Conservation (phyloP, 2,888 invertebrate species). For the Linnaemya tessellans region DNA sequence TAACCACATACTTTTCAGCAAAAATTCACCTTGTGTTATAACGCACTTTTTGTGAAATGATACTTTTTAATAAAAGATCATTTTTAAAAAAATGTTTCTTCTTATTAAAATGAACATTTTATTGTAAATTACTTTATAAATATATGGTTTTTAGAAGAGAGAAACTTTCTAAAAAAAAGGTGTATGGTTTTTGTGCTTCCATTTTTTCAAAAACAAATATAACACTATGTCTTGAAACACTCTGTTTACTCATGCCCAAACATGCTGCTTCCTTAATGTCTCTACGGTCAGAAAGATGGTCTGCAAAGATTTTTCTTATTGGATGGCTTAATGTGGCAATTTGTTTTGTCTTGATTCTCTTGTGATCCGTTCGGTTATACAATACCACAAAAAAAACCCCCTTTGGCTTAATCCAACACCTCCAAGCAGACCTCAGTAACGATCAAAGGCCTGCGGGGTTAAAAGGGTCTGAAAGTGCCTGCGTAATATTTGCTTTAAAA, state of each 20-base stretch:
- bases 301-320: conserved; percentile 50
- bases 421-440: conserved; percentile 7
- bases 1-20: too few relatives aligned
- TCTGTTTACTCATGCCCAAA: conserved; percentile 21
- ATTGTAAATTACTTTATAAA: too few relatives aligned
- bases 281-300: conserved; percentile 43
- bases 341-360: conserved; percentile 64
- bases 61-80: too few relatives aligned
- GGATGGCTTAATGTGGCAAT: conserved; percentile 66
- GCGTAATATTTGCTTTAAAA: conserved; percentile 24
- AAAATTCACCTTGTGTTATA: too few relatives aligned
- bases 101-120: too few relatives aligned
- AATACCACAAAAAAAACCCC: background rate
- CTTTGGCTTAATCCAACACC: conserved; percentile 57
- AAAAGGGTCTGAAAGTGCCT: conserved; percentile 15
- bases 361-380: conserved; percentile 33
- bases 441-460: background rate
- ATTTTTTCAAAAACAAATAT: too few relatives aligned
- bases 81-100: too few relatives aligned
- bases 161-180: too few relatives aligned
- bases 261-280: conserved; percentile 40
- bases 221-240: background rate
- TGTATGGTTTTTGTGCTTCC: too few relatives aligned
- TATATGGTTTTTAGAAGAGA: too few relatives aligned
- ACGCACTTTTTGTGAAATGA: too few relatives aligned